phyloP scores from a whole-genome alignment of 1,140 invertebrate genomes.

The Megathymus violae region DNA sequence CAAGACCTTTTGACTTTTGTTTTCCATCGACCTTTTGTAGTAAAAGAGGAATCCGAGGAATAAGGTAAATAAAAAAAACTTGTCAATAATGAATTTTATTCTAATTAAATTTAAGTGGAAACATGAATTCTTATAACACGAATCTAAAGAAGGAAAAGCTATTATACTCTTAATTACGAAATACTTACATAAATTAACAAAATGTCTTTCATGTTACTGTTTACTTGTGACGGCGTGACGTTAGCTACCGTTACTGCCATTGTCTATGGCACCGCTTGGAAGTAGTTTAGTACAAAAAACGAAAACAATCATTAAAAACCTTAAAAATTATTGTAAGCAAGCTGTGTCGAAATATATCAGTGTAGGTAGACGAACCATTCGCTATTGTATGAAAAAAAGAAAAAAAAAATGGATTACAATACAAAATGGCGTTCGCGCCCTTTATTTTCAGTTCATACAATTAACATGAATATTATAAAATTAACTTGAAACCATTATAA shows the following conservation, averaged over 20 bases:
- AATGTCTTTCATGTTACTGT: conserved; percentile 74
- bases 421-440: conserved; percentile 9
- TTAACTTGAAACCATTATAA: neutral
- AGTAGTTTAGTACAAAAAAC: conserved; percentile 47
- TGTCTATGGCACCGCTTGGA: conserved; percentile 51
- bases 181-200: conserved; percentile 80
- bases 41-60: neutral
- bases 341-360: conserved; percentile 47
- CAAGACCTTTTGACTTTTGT: too few species aligned
- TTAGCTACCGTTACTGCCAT: conserved; percentile 53
- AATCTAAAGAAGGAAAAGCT: conserved; percentile 82
- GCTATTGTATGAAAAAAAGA: conserved; percentile 1
- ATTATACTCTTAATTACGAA: conserved; percentile 80
- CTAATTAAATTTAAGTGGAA: conserved; percentile 83
- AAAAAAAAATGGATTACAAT: too few species aligned
- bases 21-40: too few species aligned
- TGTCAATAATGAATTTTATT: conserved; percentile 82
- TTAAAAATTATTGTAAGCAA: conserved; percentile 42
- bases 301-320: conserved; percentile 40
- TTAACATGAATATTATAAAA: neutral
- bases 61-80: conserved; percentile 54
- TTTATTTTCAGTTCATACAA: conserved; percentile 1
- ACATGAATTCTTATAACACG: conserved; percentile 82
- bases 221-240: conserved; percentile 26
- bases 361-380: conserved; percentile 35